These are phyloP conservation scores for Palythoa caribaeorum DNA, from an alignment of 92 coral and sea anemone genomes.

Conservation along the genomic window DNA sequence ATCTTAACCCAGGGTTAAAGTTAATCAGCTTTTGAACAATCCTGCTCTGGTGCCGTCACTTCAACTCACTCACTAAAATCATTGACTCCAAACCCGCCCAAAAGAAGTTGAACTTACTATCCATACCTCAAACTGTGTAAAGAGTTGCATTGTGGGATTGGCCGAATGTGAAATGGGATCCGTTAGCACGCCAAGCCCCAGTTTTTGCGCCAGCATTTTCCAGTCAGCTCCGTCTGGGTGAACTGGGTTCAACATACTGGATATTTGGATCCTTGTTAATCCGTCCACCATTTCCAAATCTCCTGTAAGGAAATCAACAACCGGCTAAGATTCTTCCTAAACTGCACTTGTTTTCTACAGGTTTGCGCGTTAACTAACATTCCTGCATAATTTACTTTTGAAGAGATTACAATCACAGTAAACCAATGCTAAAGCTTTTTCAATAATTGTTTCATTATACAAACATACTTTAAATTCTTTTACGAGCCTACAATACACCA, in stretches of 20 bases:
- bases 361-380: no score
- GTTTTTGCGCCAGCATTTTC: conserved; percentile 65
- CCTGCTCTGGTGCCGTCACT: no score
- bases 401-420: no score
- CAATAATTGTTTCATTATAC: no score
- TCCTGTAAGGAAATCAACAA: conserved; percentile 41
- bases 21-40: no score
- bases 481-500: no score
- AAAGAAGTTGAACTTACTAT: neutral
- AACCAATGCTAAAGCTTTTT: no score
- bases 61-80: no score
- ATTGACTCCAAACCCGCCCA: no score
- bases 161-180: conserved; percentile 64
- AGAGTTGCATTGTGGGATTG: conserved; percentile 67
- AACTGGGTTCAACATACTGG: conserved; percentile 47
- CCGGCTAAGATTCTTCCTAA: neutral
- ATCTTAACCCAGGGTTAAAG: no score
- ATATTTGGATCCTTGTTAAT: conserved; percentile 56
- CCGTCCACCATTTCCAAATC: conserved; percentile 65
- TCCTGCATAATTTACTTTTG: no score
- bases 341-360: neutral
- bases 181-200: conserved; percentile 61
- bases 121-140: conserved; percentile 70
- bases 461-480: no score
- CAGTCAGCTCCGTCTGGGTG: conserved; percentile 61